Conservation (phyloP, 2,888 invertebrate species). For the Drosophila maculinotata region DNA sequence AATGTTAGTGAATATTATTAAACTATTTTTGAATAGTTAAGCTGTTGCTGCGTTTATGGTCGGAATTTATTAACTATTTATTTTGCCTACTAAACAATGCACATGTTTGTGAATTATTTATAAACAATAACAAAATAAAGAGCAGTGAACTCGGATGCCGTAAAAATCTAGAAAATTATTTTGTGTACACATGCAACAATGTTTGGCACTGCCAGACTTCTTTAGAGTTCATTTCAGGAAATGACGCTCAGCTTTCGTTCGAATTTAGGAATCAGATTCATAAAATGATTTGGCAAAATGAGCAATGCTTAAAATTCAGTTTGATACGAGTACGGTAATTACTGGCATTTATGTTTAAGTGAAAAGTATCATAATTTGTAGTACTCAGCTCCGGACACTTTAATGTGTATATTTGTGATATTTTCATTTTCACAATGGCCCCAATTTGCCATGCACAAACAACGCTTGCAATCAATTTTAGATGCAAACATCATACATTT, state of each 20-base stretch:
- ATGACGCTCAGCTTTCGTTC: no score
- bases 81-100: background rate
- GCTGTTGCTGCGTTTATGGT: background rate
- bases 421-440: constrained; percentile 15
- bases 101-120: background rate
- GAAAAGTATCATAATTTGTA: background rate
- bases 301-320: no score
- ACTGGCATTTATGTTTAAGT: background rate
- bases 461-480: constrained; percentile 13
- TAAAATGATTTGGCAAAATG: no score
- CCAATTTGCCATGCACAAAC: constrained; percentile 20
- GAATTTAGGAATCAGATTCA: no score
- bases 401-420: constrained; percentile 21
- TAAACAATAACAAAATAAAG: background rate
- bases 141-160: background rate
- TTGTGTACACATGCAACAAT: no score
- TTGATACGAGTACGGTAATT: background rate
- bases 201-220: no score
- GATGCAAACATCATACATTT: background rate
- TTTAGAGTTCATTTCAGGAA: no score
- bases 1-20: no score
- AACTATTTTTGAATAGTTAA: no score
- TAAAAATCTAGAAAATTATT: constrained; percentile 1
- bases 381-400: constrained; percentile 2
- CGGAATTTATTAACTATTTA: background rate